These are phyloP conservation scores for Ganaspis sp. DNA, from an alignment of 1,140 invertebrate genomes.

Conservation along the genomic window DNA sequence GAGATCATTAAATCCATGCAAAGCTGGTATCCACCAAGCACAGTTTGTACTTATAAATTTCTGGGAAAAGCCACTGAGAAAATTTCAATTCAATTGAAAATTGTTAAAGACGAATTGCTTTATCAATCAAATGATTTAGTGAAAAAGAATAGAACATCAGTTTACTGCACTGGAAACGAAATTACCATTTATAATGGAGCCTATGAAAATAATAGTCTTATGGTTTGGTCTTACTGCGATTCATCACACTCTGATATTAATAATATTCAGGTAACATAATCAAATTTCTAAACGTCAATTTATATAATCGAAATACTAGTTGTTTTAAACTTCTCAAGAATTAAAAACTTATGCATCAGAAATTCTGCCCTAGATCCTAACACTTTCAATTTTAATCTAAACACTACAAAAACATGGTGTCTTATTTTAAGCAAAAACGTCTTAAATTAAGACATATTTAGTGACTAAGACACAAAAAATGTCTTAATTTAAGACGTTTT, in stretches of 20 bases:
- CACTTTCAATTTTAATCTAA: too few relatives aligned
- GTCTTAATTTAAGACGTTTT: too few relatives aligned
- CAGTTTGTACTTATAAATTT: conserved; percentile 66
- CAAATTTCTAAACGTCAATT: background rate
- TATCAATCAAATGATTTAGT: conserved; percentile 37
- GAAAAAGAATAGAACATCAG: conserved; percentile 55
- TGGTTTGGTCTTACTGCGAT: conserved; percentile 70
- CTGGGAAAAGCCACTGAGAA: conserved; percentile 58
- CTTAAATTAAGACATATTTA: too few relatives aligned
- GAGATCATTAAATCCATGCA: conserved; percentile 60
- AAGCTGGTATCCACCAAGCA: conserved; percentile 67
- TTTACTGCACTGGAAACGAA: conserved; percentile 66
- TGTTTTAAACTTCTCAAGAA: too few relatives aligned
- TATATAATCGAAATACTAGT: background rate
- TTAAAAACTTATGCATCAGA: too few relatives aligned
- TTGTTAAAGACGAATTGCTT: conserved; percentile 56
- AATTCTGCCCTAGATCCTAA: too few relatives aligned
- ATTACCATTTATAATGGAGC: conserved; percentile 67
- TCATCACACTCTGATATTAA: conserved; percentile 67
- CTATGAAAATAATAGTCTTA: conserved; percentile 59
- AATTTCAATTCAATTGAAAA: conserved; percentile 65
- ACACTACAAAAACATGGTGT: too few relatives aligned
- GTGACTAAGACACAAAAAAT: too few relatives aligned
- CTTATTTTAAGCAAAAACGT: too few relatives aligned
- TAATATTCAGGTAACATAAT: conserved; percentile 61